Evolutionary conservation across 30 jellyfish, hydroid and myxozoan species (phyloP), one percentile per base, ranked within the genome.

Genomic region (Aurelia coerulea): DNA sequence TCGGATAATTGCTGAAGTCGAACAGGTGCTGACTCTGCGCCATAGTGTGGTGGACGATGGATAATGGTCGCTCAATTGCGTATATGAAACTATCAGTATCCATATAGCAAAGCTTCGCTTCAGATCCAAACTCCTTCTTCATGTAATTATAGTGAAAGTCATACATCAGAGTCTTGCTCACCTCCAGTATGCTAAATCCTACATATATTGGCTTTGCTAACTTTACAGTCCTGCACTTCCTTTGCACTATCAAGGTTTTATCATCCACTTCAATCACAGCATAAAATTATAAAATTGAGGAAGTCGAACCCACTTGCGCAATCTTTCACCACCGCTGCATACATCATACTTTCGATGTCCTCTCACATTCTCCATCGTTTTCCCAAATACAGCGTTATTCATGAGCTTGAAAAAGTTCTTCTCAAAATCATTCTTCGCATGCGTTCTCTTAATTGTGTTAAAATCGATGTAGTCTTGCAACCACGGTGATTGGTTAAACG

Each of bases 131-230:
- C 50, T 39, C 9, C 5, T 39, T 39, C 50, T 8, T 39, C 50
- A 39, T 39, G 50, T 39, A 81, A 49, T 66, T 19, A 29, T 81
- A 81, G 32, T 68, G 91, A 31, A 81, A 63, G 59, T 81, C 91
- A 29, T 81, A 81, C 88, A 81, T 81, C 59, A 63, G 1, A 49
- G 62, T 37, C 62, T 65, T 81, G 78, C 89, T 65, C 16, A 81
- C n/a, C n/a, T 81, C 88, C 62, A 81, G 32, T 2, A 68, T 62
- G 29, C 88, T 29, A 54, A 33, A 50, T n/a, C 88, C 89, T 0
- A 65, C 72, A 23, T 81, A 81, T 5, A 81, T 53, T 1, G 89
- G 91, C 18, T 62, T 66, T 11, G 23, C 42, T 78, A 81, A 14
- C 12, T 10, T 0, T 17, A 76, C 42, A 5, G 52, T 49, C 31